Evolutionary conservation across 2,113 vertebrate species (phyloP).

Genomic region (Thymallus thymallus): DNA sequence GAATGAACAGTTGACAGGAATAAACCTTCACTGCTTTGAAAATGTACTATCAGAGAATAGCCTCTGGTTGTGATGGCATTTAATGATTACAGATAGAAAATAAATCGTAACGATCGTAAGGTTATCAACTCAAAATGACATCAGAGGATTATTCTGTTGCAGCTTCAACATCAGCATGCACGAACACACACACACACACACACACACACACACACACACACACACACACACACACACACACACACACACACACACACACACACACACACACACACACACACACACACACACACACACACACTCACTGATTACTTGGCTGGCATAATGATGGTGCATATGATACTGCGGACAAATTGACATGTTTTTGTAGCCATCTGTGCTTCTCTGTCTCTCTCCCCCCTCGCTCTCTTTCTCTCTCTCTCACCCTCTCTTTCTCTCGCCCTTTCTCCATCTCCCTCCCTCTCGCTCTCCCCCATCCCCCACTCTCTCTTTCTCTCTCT

Average conservation of each 20-base stretch:
- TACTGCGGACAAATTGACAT: slow-evolving; percentile 3
- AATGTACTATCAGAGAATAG: neutral
- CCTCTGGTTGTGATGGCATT: neutral
- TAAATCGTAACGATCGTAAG: neutral
- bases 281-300: slow-evolving; percentile 20
- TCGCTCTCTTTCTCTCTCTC: neutral
- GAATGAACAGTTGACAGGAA: too few relatives aligned
- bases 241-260: slow-evolving; percentile 14
- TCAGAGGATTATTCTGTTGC: neutral
- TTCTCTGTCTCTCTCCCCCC: neutral
- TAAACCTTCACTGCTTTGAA: too few relatives aligned
- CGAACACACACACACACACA: slow-evolving; percentile 18
- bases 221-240: slow-evolving; percentile 17
- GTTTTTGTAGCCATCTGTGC: slow-evolving; percentile 22
- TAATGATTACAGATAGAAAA: neutral
- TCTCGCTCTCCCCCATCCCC: neutral
- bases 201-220: slow-evolving; percentile 19
- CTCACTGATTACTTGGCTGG: slow-evolving; percentile 14
- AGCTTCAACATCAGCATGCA: neutral
- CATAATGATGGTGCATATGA: neutral
- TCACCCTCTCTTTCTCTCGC: neutral
- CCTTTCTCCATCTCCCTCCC: neutral
- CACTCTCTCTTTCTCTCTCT: neutral
- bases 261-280: slow-evolving; percentile 19
- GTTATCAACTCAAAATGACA: neutral